Base-by-base conservation (phyloP, 2,888 invertebrate genomes). In the Chrysolina oricalcia region DNA sequence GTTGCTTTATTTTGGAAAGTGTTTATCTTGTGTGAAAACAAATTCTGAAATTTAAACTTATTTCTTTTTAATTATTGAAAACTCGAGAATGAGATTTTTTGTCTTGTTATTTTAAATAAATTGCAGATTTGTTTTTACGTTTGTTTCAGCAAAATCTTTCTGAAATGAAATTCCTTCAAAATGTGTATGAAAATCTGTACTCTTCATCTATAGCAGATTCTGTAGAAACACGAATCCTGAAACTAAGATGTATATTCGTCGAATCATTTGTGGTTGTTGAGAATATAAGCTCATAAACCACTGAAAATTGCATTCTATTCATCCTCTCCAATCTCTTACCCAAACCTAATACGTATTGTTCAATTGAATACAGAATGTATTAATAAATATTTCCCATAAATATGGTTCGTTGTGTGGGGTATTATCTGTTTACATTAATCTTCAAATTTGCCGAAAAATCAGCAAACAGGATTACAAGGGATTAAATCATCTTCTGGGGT, bases 381-480 rank as follows among this genome's bases (percentile, higher is more conserved):
- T 53, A 69, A 62, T 67, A 63, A 75, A 72, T 69, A 73, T 21
- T 27, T 67, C 74, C 17, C 53, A 68, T 53, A 53, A 53, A 68
- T 53, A 53, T 48, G n/a, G 40, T 53, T 68, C 75, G 68, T 63
- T 73, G 76, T 82, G 83, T 81, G 83, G 80, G 83, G 81, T 75
- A 79, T 53, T 53, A 40, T 23, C 68, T 81, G 81, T 81, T 81
- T 81, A 80, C 79, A 70, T 77, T 73, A 78, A 76, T 75, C 77
- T 75, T 78, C 62, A 76, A 74, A 78, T 76, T 73, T 75, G 74
- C 76, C 77, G 81, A 80, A 80, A 80, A 82, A 82, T 83, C 79
- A 67, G 77, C 81, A 81, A 83, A 82, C 75, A 81, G 80, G 82
- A 82, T 83, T 83, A 83, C 77, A 78, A 50, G 78, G 76, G 80